Evolutionary conservation across 2,113 vertebrate genomes (phyloP).

Genomic region (Takifugu flavidus): DNA sequence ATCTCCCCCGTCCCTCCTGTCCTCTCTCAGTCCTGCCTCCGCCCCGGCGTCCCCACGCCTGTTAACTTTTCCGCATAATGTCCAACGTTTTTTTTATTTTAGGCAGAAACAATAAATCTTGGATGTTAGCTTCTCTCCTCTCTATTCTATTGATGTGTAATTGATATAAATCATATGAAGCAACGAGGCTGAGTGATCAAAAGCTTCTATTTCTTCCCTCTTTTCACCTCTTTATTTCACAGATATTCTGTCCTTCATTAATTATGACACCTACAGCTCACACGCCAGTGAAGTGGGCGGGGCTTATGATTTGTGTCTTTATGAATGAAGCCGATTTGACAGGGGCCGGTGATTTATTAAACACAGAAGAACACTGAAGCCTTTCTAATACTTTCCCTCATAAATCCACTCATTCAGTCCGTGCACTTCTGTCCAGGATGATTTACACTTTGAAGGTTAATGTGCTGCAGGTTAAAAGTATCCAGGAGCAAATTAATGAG

Average conservation of each 20-base stretch:
- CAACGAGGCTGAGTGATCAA: no score
- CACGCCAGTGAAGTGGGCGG: background rate
- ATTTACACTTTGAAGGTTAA: constrained; percentile 15
- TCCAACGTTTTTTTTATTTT: background rate
- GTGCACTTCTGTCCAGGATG: background rate
- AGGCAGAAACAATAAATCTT: no score
- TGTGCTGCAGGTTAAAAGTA: constrained; percentile 6
- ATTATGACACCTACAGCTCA: background rate
- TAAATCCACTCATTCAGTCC: constrained; percentile 2
- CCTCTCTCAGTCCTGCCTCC: no score
- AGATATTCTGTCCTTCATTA: no score
- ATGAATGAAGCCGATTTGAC: background rate
- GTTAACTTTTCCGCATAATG: background rate
- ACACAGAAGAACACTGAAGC: background rate
- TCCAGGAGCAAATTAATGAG: constrained; percentile 4
- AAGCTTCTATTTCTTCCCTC: no score
- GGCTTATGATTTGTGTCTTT: background rate
- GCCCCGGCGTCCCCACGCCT: background rate
- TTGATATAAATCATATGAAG: no score
- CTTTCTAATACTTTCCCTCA: background rate
- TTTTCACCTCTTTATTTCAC: no score
- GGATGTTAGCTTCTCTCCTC: no score
- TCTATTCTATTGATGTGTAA: no score
- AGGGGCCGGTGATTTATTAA: background rate
- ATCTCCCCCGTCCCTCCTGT: background rate